Percentiles rank a stretch among this genome's conserved stretches.
Evolutionary conservation across 2,797 vertebrate genomes (phyloP).

Genomic region (Melanotaenia trifasciata): DNA sequence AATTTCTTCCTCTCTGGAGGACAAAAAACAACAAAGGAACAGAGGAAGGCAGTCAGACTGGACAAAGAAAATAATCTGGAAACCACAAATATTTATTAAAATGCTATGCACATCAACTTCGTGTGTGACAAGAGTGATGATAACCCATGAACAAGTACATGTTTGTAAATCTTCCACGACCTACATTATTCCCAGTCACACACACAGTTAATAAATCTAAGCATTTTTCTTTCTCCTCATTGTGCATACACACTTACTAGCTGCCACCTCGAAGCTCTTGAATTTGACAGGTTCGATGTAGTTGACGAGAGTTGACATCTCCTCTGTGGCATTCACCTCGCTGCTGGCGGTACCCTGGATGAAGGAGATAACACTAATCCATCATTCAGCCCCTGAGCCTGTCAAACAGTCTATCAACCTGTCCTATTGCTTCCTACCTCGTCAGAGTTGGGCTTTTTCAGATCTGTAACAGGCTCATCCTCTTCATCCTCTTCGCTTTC

Average conservation of each 20-base stretch:
- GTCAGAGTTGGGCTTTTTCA: slow-evolving; percentile 88
- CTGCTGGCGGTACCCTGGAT: slow-evolving; percentile 91
- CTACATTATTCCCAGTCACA: too few relatives aligned
- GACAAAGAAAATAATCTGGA: too few relatives aligned
- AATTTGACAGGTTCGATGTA: slow-evolving; percentile 94
- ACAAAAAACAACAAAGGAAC: neutral
- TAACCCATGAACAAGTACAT: slow-evolving; percentile 15
- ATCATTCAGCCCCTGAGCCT: slow-evolving; percentile 28
- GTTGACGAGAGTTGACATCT: slow-evolving; percentile 94
- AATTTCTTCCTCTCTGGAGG: slow-evolving; percentile 86
- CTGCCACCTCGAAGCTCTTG: slow-evolving; percentile 88
- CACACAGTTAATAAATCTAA: neutral
- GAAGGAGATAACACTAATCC: slow-evolving; percentile 14
- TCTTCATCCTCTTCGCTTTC: slow-evolving; percentile 92
- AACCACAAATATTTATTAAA: neutral
- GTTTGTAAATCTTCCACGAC: neutral
- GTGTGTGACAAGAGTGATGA: slow-evolving; percentile 1
- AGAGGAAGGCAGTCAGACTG: neutral
- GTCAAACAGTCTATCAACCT: neutral
- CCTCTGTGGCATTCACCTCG: slow-evolving; percentile 92
- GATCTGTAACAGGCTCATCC: slow-evolving; percentile 82
- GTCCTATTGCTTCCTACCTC: slow-evolving; percentile 78
- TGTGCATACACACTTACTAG: slow-evolving; percentile 82
- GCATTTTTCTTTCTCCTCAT: neutral
- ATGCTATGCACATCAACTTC: neutral